Evolutionary conservation across 2,113 vertebrate genomes (phyloP).

Genomic region (Pelobates fuscus): DNA sequence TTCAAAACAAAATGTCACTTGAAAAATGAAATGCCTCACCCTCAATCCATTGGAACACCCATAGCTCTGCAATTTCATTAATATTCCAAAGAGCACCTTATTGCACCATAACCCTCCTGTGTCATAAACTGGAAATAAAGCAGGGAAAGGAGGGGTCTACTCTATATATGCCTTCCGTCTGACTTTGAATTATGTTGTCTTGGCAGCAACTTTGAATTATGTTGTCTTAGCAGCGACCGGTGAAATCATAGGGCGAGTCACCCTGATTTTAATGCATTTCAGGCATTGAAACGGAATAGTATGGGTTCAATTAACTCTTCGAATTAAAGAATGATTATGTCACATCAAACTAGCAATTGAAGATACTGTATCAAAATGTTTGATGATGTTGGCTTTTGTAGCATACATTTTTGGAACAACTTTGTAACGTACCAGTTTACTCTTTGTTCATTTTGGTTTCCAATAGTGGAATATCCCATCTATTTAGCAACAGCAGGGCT

Average conservation of each 20-base stretch:
- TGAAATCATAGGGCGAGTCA: not conserved
- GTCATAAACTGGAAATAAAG: not conserved
- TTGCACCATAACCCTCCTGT: slow-evolving; percentile 25
- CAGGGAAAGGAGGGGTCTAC: not conserved
- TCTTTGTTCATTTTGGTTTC: too few relatives aligned
- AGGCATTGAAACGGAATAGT: too few relatives aligned
- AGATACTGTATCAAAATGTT: too few relatives aligned
- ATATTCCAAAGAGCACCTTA: slow-evolving; percentile 23
- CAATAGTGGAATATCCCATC: too few relatives aligned
- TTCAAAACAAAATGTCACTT: not conserved
- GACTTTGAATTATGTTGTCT: not conserved
- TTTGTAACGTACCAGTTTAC: too few relatives aligned
- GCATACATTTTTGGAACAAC: too few relatives aligned
- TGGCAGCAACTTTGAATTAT: not conserved
- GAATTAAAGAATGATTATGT: too few relatives aligned
- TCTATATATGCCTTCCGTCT: not conserved
- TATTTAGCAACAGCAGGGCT: too few relatives aligned
- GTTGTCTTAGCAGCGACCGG: not conserved
- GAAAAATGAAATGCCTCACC: not conserved
- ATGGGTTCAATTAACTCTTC: too few relatives aligned
- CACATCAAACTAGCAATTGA: too few relatives aligned
- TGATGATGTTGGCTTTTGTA: too few relatives aligned
- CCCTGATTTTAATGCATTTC: not conserved
- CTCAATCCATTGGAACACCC: not conserved
- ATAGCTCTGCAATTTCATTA: slow-evolving; percentile 1